Percentiles rank a stretch among this genome's conserved stretches.
Conservation (phyloP, 2,888 invertebrate genomes). For the Xanthia icteritia region DNA sequence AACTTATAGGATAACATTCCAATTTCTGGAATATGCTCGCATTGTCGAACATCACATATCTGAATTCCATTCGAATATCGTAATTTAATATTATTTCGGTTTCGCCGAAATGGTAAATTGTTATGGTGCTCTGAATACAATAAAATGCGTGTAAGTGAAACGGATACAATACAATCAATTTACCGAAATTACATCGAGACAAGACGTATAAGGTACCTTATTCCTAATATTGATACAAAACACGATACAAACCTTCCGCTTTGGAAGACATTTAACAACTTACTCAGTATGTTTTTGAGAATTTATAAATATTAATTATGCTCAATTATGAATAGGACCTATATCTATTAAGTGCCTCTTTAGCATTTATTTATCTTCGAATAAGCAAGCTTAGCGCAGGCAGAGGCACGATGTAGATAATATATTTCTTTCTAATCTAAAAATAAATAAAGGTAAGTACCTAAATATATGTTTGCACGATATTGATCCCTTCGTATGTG, state of each 20-base stretch:
- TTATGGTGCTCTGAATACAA: conserved; percentile 47
- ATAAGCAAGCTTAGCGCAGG: neutral
- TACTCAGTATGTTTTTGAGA: neutral
- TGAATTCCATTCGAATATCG: conserved; percentile 35
- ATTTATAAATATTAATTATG: conserved; percentile 12
- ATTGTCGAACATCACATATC: conserved; percentile 3
- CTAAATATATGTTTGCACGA: conserved; percentile 27
- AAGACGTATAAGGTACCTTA: conserved; percentile 39
- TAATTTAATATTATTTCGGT: conserved; percentile 52
- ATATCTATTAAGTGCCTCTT: neutral
- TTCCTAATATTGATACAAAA: conserved; percentile 39
- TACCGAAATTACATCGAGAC: conserved; percentile 48
- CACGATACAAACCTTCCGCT: conserved; percentile 18
- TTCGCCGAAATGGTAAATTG: conserved; percentile 22
- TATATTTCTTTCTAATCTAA: neutral
- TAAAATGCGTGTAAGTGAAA: conserved; percentile 57
- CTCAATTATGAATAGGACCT: neutral
- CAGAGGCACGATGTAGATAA: neutral
- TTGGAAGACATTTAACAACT: conserved; percentile 6
- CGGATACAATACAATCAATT: conserved; percentile 55
- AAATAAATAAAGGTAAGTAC: conserved; percentile 27
- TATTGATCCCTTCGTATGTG: conserved; percentile 49
- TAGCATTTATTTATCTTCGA: conserved; percentile 1
- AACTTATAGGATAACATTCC: neutral
- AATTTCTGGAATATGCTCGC: conserved; percentile 11